These are phyloP conservation scores for Crossoptilon crossoptilon DNA, from an alignment of 2,797 vertebrate genomes.

Conservation along the genomic window DNA sequence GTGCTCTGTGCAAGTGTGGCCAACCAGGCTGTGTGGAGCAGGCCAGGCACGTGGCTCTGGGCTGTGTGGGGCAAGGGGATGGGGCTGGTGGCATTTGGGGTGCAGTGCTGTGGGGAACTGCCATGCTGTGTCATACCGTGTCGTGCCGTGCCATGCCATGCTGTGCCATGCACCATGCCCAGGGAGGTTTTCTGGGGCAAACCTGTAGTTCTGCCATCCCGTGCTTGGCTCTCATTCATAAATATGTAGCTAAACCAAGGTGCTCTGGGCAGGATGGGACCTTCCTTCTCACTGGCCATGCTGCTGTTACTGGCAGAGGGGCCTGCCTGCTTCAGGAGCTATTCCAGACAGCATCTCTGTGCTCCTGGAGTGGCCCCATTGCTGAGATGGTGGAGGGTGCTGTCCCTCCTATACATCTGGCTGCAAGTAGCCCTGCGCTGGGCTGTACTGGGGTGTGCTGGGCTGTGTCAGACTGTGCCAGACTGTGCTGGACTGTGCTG, in stretches of 20 bases:
- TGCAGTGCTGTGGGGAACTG: not conserved
- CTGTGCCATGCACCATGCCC: not conserved
- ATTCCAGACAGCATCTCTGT: not conserved
- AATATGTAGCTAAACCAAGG: fast-evolving
- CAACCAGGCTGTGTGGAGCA: fast-evolving
- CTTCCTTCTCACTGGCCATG: not conserved
- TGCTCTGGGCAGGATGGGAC: not conserved
- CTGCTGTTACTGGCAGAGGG: fast-evolving
- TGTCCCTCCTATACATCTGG: too few species aligned
- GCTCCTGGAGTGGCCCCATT: not conserved
- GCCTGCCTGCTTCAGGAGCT: fast-evolving
- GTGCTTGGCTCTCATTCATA: not conserved
- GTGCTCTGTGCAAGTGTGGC: fast-evolving
- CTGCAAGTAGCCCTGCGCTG: not conserved
- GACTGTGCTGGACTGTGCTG: too few species aligned
- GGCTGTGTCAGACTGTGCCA: not conserved
- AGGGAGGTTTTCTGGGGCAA: not conserved
- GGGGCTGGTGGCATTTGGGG: fast-evolving
- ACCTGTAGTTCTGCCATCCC: not conserved
- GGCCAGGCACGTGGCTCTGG: not conserved
- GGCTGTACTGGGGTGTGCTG: not conserved
- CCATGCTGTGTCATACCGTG: too few species aligned
- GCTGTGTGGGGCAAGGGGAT: fast-evolving
- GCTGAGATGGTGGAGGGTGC: not conserved
- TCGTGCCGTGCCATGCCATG: not conserved